Conservation (phyloP, 2,888 invertebrate genomes). For the Thysanoteuthis rhombus region DNA sequence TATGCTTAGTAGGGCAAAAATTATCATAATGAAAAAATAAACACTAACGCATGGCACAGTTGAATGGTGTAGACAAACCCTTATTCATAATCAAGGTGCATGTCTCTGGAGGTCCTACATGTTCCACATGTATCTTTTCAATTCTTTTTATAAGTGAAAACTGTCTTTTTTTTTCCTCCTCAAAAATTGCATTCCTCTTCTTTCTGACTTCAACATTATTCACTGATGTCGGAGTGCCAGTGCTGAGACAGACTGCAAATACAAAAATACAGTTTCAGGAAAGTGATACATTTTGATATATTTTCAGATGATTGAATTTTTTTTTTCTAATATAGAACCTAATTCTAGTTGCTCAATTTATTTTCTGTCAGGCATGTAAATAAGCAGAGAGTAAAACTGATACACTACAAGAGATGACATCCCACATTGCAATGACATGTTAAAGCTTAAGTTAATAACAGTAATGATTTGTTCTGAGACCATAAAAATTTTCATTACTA, state of each 20-base stretch:
- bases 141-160: constrained; percentile 80
- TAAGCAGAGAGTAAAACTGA: too few relatives aligned
- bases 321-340: too few relatives aligned
- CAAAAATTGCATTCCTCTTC: constrained; percentile 73
- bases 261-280: background rate
- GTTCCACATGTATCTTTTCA: constrained; percentile 89
- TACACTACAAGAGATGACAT: too few relatives aligned
- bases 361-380: too few relatives aligned
- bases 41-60: constrained; percentile 87
- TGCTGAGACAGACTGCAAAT: constrained; percentile 41
- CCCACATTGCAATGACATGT: too few relatives aligned
- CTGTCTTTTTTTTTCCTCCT: constrained; percentile 81
- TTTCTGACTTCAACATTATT: constrained; percentile 56
- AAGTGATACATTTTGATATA: too few relatives aligned
- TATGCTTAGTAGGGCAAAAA: too few relatives aligned
- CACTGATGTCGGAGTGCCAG: constrained; percentile 39
- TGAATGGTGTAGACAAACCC: constrained; percentile 87
- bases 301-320: too few relatives aligned
- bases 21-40: background rate
- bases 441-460: too few relatives aligned
- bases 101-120: constrained; percentile 80
- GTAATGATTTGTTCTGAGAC: too few relatives aligned
- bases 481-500: too few relatives aligned
- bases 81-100: constrained; percentile 88
- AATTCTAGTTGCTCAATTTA: too few relatives aligned